These are phyloP conservation scores for Rousettus madagascariensis DNA, from an alignment of 2,797 vertebrate species.

Conservation along the genomic window DNA sequence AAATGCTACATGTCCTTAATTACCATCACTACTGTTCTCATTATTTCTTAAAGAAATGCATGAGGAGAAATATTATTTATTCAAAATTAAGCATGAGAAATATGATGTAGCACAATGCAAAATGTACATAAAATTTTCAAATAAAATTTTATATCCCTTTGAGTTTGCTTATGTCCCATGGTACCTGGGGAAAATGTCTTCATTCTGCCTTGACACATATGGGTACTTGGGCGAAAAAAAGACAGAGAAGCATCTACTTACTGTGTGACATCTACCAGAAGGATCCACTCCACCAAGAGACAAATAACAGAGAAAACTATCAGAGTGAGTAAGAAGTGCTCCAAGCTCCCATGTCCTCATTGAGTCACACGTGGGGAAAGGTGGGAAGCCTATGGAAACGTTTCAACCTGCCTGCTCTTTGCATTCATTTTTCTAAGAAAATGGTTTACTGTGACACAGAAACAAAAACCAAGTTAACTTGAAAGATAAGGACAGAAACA, in stretches of 20 bases:
- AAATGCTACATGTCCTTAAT: not conserved
- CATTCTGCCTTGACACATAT: not conserved
- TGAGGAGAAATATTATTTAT: not conserved
- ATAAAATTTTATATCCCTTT: not conserved
- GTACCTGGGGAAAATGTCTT: not conserved
- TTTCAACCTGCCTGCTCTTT: not conserved
- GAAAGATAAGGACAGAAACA: constrained; percentile 8
- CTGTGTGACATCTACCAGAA: not conserved
- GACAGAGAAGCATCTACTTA: not conserved
- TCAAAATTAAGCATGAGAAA: constrained; percentile 15
- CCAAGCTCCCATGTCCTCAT: not conserved
- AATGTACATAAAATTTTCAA: not conserved
- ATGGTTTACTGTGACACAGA: not conserved
- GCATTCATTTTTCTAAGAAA: not conserved
- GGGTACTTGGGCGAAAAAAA: not conserved
- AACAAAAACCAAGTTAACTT: not conserved
- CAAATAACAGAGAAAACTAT: not conserved
- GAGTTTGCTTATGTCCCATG: not conserved
- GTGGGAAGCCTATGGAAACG: not conserved
- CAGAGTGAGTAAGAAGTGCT: not conserved
- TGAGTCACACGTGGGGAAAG: not conserved
- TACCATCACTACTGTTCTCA: not conserved
- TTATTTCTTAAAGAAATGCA: not conserved
- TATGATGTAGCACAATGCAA: not conserved
- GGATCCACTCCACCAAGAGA: not conserved